Evolutionary conservation across 2,888 invertebrate species (phyloP), one percentile per base, ranked within the genome.

Genomic region (Oligia strigilis): DNA sequence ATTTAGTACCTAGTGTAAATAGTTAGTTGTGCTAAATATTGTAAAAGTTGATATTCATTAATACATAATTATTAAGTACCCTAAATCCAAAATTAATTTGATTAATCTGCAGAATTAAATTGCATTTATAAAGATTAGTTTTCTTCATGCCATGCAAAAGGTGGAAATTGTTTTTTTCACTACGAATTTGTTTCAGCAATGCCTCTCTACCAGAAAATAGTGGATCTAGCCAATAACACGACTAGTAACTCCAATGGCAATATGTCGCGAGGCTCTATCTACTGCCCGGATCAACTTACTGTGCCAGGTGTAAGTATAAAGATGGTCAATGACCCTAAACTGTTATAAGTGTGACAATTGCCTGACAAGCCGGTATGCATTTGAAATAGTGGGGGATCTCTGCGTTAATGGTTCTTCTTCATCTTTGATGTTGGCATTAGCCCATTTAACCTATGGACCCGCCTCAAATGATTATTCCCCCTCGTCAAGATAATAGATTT

Each of bases 191-290:
- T 89, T 94, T 88, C 94, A 96, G 98, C 98, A 36, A 97, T 98
- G 93, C 98, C 98, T 13, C 94, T 98, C 13, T 99, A 99, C 94
- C 98, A 99, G 93, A 98, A 98, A 93, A 97, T 99, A 64, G 97
- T 99, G 66, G 99, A 99, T 90, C 93, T 98, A 40, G 98, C 98
- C 67, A 98, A 98, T 75, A 95, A 92, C 74, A 92, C 93, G 11
- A 90, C 93, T n/a, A 95, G 92, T 75, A 94, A 92, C 84, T 92
- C 94, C 36, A 95, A 93, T 81, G 93, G 93, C 8, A 93, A 91
- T 62, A 92, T 95, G 72, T 92, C 93, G 23, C 92, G 96, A 62
- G 97, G 97, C 29, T 93, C 95, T 36, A 95, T 97, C 65, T 97
- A 94, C 84, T 96, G 96, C 85, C 96, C 96, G 5, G 97, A 97